These are phyloP conservation scores for Pharmacophagus antenor DNA, from an alignment of 2,888 invertebrate genomes.

Conservation along the genomic window DNA sequence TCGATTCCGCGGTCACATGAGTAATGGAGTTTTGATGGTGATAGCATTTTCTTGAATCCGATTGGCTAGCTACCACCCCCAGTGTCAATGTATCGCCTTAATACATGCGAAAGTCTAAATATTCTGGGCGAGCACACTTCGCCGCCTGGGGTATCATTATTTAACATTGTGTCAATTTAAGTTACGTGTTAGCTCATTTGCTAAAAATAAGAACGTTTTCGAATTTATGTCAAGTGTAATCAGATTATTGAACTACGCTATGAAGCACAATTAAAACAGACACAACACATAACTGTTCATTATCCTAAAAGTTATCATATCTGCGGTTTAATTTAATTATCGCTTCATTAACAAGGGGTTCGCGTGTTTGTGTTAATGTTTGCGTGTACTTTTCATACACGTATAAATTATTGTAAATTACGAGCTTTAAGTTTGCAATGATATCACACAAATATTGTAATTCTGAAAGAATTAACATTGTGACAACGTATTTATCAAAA, in stretches of 20 bases:
- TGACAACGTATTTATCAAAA: too few relatives aligned
- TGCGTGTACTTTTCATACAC: constrained; percentile 10
- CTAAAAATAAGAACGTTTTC: too few relatives aligned
- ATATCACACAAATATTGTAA: too few relatives aligned
- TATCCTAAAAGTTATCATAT: constrained; percentile 10
- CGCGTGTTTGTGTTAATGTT: constrained; percentile 18
- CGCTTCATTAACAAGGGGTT: constrained; percentile 17
- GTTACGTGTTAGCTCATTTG: too few relatives aligned
- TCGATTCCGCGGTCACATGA: background rate
- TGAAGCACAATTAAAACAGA: background rate
- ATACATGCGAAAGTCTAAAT: too few relatives aligned
- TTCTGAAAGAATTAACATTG: too few relatives aligned
- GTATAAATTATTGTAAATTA: constrained; percentile 8
- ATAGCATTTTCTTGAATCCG: background rate
- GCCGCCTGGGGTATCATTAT: too few relatives aligned
- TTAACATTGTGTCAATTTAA: too few relatives aligned
- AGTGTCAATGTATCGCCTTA: too few relatives aligned
- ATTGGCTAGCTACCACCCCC: background rate
- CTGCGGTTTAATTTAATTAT: constrained; percentile 19
- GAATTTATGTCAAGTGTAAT: too few relatives aligned
- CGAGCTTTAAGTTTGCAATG: background rate
- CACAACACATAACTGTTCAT: constrained; percentile 5
- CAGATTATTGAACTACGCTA: too few relatives aligned
- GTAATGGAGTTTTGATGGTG: background rate
- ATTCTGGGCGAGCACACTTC: too few relatives aligned